Evolutionary conservation across 2,797 vertebrate genomes (phyloP), one percentile per base, ranked within the genome.

Genomic region (Cetoscarus ocellatus): DNA sequence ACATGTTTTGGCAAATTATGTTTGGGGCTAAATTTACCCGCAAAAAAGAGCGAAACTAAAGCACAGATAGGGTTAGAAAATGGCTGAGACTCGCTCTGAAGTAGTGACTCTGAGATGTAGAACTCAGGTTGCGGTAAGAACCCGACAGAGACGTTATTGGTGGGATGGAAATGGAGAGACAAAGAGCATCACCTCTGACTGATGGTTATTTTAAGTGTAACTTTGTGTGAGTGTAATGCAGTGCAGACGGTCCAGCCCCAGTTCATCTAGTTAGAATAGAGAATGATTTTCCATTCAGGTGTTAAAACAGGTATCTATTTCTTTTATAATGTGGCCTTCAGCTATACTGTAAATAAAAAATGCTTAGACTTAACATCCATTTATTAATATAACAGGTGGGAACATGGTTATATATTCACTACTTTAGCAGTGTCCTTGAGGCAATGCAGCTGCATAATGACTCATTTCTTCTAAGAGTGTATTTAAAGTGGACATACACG

Each of bases 71-170:
- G 52, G 14, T 38, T 7, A 54, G 51, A 67, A 44, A 61, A 64
- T 52, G 58, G 52, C 53, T 5, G 48, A 54, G 56, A 15, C 51
- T 27, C 2, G 1, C 36, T n/a, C 18, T 50, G 54, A 70, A 70
- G 38, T 76, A 58, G 19, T 72, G 43, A 55, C 14, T 75, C 43
- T 51, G 40, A 75, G 62, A 70, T 42, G 42, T 36, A 69, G 39
- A 18, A 52, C 73, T 66, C 66, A 47, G 66, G 63, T 39, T 68
- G n/a, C n/a, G 61, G 61, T 69, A 86, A 91, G 76, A 86, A 84
- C 67, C 80, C 59, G 79, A 85, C 86, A 83, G 77, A 86, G 84
- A 81, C 77, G 82, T 74, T 81, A 80, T 79, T 66, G 68, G 66
- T 79, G 49, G 61, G 79, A 79, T 86, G 66, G 87, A 89, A 89